Evolutionary conservation across 2,113 vertebrate species (phyloP), one percentile per base, ranked within the genome.

Genomic region (Vanacampus margaritifer): DNA sequence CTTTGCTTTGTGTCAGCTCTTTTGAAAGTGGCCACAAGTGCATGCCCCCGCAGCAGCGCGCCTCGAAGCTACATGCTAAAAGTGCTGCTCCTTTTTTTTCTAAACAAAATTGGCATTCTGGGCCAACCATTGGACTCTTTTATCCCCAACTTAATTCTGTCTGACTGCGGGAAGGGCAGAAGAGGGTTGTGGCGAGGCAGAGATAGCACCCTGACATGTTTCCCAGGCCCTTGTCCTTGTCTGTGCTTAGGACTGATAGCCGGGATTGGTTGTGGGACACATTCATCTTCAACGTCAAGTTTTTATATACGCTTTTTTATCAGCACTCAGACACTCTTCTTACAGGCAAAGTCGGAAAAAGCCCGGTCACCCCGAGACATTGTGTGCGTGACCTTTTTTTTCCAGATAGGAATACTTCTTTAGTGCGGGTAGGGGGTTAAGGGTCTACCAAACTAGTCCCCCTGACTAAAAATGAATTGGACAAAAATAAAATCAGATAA

Each of bases 241-340:
- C 79, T 73, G 76, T 84, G 78, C 67, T 74, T 54, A 1, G 39
- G 3, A 59, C 74, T 78, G 80, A 89, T 83, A 84, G 85, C 71
- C 71, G 24, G 26, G 67, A 67, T 64, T 62, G 68, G 75, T 77
- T 45, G 59, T 59, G 72, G 67, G 75, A 86, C 74, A 74, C 81
- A 83, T 86, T 84, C 81, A 85, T 87, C 84, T 87, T 77, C 80
- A 61, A 32, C 68, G 82, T 81, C 81, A 75, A 69, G 71, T 62
- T 77, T 89, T 88, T 82, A 73, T 79, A 77, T 61, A 66, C 63
- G 54, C 64, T 73, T 82, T n/a, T 79, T 84, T 89, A 90, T 86
- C 83, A 61, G 79, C 14, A 23, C 68, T 74, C 71, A 77, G 73
- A 75, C 75, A 69, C 57, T 78, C 58, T 75, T 76, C 72, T 62